Evolutionary conservation across 2,888 invertebrate species (phyloP), one percentile per base, ranked within the genome.

Genomic region (Eristalis intricaria): DNA sequence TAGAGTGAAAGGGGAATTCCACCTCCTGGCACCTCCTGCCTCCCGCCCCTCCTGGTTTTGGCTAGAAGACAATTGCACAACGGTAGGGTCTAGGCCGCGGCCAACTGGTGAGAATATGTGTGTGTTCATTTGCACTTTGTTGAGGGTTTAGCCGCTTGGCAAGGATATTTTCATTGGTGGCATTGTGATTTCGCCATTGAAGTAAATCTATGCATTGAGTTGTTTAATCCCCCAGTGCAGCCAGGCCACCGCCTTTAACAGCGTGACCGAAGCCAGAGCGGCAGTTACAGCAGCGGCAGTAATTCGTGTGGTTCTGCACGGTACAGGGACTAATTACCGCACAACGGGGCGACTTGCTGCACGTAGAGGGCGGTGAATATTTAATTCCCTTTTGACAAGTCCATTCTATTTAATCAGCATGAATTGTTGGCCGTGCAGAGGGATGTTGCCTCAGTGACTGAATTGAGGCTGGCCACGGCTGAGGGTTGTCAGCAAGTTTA

Each of bases 161-260:
- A 83, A 70, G 86, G 63, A 32, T 86, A 83, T 86, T 82, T 86
- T 82, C 86, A n/a, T n/a, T n/a, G n/a, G 82, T 82, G 82, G 85
- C 85, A 82, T 78, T 81, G 85, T 77, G 74, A 86, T 74, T 85
- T 74, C 38, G 70, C 82, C 61, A 82, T 86, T 75, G 70, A 78
- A 82, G 74, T 82, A 75, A 86, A 86, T 86, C 86, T 75, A 86
- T 86, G 78, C 86, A 82, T 82, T 86, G 86, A 86, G 70, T 82
- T 82, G 86, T 75, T 86, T 70, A 86, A 86, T 86, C 75, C 74
- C 66, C 81, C 29, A 35, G 35, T 58, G 26, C 23, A 40, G 61
- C 64, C 79, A 60, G 4, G 11, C 38, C 38, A 38, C 13, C 38
- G 38, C 38, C 38, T 38, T 38, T 38, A 38, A 38, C 38, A 15